Conservation (phyloP, 2,113 vertebrate genomes). For the Dasypus novemcinctus region DNA sequence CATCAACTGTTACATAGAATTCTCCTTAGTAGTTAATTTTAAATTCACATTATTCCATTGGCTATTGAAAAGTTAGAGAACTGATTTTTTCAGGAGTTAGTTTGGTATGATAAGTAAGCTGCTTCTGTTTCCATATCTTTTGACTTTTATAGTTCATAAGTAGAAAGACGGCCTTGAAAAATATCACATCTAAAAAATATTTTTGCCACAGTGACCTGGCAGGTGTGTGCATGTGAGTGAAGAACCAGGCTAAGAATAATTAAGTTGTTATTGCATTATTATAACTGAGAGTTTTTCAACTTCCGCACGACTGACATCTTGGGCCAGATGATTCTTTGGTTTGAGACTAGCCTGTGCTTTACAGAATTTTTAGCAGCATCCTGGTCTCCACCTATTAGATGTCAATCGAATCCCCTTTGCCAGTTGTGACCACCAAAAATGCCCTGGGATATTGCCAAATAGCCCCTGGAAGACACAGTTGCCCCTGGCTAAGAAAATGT, state of each 20-base stretch:
- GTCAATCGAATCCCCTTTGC: not conserved
- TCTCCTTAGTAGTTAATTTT: not conserved
- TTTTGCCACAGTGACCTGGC: not conserved
- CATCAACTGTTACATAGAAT: not conserved
- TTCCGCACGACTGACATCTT: not conserved
- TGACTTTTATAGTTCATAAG: not conserved
- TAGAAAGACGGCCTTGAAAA: not conserved
- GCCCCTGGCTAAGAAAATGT: not conserved
- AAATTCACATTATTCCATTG: not conserved
- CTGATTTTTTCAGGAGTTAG: not conserved
- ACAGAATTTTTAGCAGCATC: not conserved
- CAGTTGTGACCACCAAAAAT: not conserved
- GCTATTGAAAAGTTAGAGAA: not conserved
- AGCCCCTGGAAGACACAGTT: not conserved
- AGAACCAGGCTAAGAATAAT: not conserved
- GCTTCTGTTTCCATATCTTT: not conserved
- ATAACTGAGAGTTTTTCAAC: not conserved
- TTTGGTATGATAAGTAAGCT: not conserved
- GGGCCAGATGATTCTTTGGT: not conserved
- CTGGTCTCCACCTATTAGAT: not conserved
- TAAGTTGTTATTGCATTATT: not conserved
- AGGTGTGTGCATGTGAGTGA: not conserved
- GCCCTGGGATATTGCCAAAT: not conserved
- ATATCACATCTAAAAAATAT: not conserved
- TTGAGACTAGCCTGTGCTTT: not conserved